phyloP scores from a whole-genome alignment of 64 coral and sea anemone species.

The Actinia tenebrosa region DNA sequence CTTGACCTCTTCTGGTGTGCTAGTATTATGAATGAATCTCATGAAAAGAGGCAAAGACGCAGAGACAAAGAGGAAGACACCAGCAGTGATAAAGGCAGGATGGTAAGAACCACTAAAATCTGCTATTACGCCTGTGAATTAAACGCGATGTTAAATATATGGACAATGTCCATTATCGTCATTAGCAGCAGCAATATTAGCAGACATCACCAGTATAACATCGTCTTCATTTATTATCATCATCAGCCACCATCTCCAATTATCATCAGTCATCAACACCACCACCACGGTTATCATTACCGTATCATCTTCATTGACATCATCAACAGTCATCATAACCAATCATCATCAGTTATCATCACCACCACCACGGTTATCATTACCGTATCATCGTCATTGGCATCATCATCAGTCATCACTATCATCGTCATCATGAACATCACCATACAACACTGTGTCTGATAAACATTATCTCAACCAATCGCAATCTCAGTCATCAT shows the following conservation, averaged over 20 bases:
- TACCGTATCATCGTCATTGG: no score
- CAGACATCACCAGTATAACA: neutral
- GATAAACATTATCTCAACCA: no score
- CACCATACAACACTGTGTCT: no score
- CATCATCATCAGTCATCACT: no score
- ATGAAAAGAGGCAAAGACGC: neutral
- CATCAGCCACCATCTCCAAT: no score
- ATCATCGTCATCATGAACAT: no score
- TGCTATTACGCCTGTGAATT: neutral
- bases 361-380: no score
- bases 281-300: no score
- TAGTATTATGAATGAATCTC: neutral
- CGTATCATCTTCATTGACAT: neutral
- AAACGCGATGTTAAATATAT: neutral
- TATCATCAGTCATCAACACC: no score
- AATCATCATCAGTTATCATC: no score
- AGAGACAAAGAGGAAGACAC: neutral
- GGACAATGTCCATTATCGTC: neutral
- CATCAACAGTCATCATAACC: neutral
- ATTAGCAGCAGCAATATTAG: neutral
- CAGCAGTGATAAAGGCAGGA: conserved; percentile 13
- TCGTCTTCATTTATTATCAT: neutral
- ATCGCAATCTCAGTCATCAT: no score
- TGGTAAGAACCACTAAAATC: neutral
- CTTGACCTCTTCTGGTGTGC: neutral